phyloP scores from a whole-genome alignment of 35 echinoderm and acorn worm genomes.

The Diadema setosum region DNA sequence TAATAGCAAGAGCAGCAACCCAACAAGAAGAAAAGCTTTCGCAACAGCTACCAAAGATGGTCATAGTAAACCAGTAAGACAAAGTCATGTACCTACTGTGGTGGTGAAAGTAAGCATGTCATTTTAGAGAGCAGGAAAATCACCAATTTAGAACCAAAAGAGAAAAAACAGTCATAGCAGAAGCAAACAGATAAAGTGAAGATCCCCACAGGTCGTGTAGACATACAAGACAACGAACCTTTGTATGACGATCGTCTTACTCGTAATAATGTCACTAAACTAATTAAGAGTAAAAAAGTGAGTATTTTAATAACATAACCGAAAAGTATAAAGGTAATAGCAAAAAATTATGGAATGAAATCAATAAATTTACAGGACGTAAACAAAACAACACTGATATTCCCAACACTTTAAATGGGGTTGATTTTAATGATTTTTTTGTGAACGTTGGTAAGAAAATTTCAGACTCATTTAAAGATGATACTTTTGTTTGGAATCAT shows the following conservation, averaged over 20 bases:
- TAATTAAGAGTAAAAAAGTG: neutral
- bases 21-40: neutral
- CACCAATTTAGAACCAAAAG: neutral
- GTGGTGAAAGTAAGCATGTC: neutral
- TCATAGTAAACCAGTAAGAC: neutral
- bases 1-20: neutral
- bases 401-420: neutral
- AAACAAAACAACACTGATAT: neutral
- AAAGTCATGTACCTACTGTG: constrained; percentile 18
- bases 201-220: neutral
- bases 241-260: neutral
- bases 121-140: constrained; percentile 13
- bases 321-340: neutral
- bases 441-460: neutral
- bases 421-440: neutral
- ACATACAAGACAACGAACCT: neutral
- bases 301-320: neutral
- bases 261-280: neutral
- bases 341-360: neutral
- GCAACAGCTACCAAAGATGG: constrained; percentile 10
- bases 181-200: neutral
- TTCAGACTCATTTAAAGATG: neutral
- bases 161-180: neutral
- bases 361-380: neutral
- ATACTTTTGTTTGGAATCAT: neutral